Conservation (phyloP, 2,797 vertebrate genomes). For the Gymnoscopelus microlampas region DNA sequence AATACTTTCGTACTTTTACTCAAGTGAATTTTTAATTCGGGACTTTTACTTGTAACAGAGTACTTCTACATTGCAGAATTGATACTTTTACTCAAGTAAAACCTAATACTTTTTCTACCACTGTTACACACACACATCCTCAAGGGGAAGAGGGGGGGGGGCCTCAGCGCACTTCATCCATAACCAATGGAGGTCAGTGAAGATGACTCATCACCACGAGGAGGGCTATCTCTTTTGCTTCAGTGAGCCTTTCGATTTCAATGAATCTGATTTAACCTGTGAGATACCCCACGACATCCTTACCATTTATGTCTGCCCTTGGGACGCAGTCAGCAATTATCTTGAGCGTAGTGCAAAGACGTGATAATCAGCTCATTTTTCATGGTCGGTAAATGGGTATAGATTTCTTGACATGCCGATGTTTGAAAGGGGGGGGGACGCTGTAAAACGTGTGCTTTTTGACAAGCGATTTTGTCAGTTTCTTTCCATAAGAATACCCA, state of each 20-base stretch:
- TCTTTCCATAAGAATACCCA: constrained; percentile 45
- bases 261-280: constrained; percentile 41
- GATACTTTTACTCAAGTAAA: too few species aligned
- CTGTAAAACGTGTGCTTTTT: constrained; percentile 12
- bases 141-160: not conserved
- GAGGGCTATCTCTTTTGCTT: not conserved
- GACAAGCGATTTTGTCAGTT: constrained; percentile 29
- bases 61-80: too few species aligned
- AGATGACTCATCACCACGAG: not conserved
- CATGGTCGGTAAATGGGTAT: constrained; percentile 3
- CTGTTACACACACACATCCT: not conserved
- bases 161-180: not conserved
- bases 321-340: constrained; percentile 30
- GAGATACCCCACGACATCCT: constrained; percentile 23
- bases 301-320: constrained; percentile 23
- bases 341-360: constrained; percentile 16
- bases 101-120: too few species aligned
- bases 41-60: too few species aligned
- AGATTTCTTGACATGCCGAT: constrained; percentile 10
- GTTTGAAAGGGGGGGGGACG: constrained; percentile 26
- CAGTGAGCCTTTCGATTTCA: constrained; percentile 28
- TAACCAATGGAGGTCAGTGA: not conserved
- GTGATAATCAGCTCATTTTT: constrained; percentile 31
- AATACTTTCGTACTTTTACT: too few species aligned
- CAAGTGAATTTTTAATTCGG: too few species aligned